phyloP scores from a whole-genome alignment of 2,797 vertebrate species.

The Notolabrus celidotus region DNA sequence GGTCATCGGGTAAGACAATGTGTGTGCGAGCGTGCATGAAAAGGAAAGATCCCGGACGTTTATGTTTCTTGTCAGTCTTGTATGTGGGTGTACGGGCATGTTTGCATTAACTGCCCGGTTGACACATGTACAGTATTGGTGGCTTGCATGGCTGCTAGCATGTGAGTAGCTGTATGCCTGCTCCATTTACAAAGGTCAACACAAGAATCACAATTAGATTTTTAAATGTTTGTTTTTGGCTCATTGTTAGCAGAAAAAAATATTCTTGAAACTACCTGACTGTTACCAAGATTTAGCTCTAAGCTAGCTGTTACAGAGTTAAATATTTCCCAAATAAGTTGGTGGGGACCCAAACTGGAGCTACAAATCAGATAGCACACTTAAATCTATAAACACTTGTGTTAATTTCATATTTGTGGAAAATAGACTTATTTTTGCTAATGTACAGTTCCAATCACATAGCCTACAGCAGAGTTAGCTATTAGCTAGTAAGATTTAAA shows the following conservation, averaged over 20 bases:
- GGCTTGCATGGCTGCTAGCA: neutral
- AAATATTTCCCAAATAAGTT: neutral
- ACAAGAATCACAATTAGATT: neutral
- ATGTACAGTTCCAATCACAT: no score
- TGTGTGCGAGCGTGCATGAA: constrained; percentile 4
- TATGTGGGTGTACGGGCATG: neutral
- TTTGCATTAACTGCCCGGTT: neutral
- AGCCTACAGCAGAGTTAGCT: no score
- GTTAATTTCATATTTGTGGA: no score
- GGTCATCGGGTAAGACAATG: constrained; percentile 42
- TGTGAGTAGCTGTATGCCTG: neutral
- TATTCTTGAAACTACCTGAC: neutral
- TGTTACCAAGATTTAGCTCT: neutral
- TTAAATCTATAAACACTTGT: no score
- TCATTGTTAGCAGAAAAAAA: neutral
- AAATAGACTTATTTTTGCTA: no score
- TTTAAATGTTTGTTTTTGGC: no score
- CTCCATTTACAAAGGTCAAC: neutral
- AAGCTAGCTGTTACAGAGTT: neutral
- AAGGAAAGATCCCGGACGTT: constrained; percentile 25
- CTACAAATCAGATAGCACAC: neutral
- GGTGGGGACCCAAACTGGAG: constrained; percentile 9
- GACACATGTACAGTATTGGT: neutral
- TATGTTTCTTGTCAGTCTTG: constrained; percentile 12
- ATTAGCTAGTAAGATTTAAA: no score